These are phyloP conservation scores for Periplaneta americana DNA, from an alignment of 1,140 invertebrate species.

Conservation along the genomic window DNA sequence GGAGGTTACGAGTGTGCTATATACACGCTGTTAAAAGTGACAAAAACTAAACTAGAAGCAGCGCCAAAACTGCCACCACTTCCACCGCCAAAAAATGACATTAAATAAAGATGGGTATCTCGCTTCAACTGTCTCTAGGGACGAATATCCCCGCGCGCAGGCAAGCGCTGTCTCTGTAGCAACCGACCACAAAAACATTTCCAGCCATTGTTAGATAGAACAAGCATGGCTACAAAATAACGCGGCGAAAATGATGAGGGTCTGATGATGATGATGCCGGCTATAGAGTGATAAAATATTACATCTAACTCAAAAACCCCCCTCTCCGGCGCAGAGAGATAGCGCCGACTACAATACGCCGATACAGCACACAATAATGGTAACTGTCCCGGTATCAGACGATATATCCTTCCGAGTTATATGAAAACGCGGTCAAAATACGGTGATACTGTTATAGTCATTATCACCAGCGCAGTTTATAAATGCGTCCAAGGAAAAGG, in stretches of 20 bases:
- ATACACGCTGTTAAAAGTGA: not conserved
- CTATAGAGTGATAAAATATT: not conserved
- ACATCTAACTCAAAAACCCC: not conserved
- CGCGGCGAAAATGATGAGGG: not conserved
- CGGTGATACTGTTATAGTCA: not conserved
- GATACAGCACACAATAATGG: not conserved
- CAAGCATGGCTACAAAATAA: not conserved
- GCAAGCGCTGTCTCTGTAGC: not conserved
- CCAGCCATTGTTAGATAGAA: not conserved
- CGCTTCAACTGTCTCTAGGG: not conserved
- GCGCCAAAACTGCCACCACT: not conserved
- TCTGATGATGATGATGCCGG: not conserved
- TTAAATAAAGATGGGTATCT: not conserved
- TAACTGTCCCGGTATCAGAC: not conserved
- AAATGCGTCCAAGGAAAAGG: not conserved
- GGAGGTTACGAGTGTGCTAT: not conserved
- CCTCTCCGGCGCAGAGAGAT: not conserved
- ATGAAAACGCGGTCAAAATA: not conserved
- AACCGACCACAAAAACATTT: not conserved
- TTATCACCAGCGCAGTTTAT: not conserved
- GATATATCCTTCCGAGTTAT: not conserved
- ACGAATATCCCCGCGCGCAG: not conserved
- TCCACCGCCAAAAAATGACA: not conserved
- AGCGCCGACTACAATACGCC: not conserved
- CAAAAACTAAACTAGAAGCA: not conserved